phyloP scores from a whole-genome alignment of 2,113 vertebrate species.

The Todiramphus saurophagus region DNA sequence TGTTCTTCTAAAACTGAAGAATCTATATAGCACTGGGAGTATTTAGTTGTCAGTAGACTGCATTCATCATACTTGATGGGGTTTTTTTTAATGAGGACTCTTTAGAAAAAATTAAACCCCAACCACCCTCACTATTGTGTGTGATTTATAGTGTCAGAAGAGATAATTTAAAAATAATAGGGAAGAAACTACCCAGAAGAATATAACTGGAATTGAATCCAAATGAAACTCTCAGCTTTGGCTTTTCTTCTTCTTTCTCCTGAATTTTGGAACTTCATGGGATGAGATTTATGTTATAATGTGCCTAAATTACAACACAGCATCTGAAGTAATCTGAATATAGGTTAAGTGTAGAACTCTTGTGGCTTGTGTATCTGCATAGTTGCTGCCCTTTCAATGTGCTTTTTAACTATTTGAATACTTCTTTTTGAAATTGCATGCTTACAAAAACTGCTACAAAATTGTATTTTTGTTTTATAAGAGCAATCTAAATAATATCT shows the following conservation, averaged over 20 bases:
- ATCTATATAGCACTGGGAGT: neutral
- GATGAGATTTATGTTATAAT: neutral
- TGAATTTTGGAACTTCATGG: neutral
- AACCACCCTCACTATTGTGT: neutral
- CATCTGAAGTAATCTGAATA: neutral
- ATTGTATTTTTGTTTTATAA: neutral
- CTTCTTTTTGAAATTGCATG: neutral
- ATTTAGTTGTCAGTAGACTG: neutral
- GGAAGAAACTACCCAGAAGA: neutral
- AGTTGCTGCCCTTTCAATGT: neutral
- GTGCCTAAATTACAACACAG: neutral
- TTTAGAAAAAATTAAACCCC: neutral
- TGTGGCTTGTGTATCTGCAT: neutral
- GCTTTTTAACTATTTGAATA: neutral
- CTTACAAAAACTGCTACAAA: neutral
- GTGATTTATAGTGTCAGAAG: constrained; percentile 8
- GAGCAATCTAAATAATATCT: neutral
- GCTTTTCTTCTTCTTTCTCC: neutral
- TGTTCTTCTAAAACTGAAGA: neutral
- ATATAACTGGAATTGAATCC: neutral
- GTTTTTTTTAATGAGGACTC: neutral
- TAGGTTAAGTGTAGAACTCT: neutral
- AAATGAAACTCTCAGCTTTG: neutral
- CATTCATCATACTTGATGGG: neutral
- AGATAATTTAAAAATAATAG: constrained; percentile 54